Conservation (phyloP, 2,888 invertebrate genomes). For the Drosophila aldrichi region DNA sequence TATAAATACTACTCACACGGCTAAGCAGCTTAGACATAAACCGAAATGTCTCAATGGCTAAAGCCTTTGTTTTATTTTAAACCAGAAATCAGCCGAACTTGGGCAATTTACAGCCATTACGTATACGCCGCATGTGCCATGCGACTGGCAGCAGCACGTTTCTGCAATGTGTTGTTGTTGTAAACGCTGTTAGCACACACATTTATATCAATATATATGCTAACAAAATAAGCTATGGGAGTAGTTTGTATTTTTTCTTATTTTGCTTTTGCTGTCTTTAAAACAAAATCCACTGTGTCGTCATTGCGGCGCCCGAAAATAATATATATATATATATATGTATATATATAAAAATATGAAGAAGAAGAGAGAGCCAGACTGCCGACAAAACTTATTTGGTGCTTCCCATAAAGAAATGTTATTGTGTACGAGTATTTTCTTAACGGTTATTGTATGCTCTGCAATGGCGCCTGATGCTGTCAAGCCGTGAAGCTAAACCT, state of each 20-base stretch:
- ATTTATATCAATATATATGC: conserved; percentile 6
- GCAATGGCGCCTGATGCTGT: conserved; percentile 51
- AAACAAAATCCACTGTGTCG: conserved; percentile 19
- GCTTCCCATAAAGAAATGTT: conserved; percentile 47
- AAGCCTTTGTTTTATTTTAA: conserved; percentile 6
- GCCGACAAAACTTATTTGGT: conserved; percentile 42
- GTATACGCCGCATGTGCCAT: conserved; percentile 57
- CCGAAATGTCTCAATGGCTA: not conserved
- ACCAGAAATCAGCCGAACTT: conserved; percentile 13
- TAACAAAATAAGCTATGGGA: not conserved
- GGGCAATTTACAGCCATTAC: conserved; percentile 40
- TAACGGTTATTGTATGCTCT: conserved; percentile 51
- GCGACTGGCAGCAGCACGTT: conserved; percentile 39
- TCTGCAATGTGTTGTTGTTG: conserved; percentile 39
- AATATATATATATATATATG: conserved; percentile 1
- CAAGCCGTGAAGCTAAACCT: conserved; percentile 22
- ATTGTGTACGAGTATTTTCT: conserved; percentile 51
- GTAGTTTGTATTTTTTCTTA: not conserved
- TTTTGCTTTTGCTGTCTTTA: conserved; percentile 10
- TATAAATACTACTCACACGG: not conserved
- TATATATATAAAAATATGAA: conserved; percentile 10
- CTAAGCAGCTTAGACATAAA: conserved; percentile 12
- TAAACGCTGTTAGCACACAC: conserved; percentile 41
- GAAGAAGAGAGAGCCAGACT: conserved; percentile 16
- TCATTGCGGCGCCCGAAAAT: conserved; percentile 35